Conservation (phyloP, 1,140 invertebrate species). For the Anthonomus grandis region DNA sequence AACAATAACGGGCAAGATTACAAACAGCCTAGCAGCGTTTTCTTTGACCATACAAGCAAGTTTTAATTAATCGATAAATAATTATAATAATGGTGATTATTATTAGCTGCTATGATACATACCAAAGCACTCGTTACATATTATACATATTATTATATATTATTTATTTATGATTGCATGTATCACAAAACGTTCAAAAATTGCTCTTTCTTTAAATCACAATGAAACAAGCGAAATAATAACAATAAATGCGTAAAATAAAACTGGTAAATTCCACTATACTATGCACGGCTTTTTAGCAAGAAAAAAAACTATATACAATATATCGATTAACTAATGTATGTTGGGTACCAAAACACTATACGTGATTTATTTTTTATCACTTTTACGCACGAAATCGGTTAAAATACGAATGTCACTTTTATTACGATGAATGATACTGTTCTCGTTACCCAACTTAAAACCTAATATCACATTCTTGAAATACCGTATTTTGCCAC, state of each 20-base stretch:
- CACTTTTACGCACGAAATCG: no score
- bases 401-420: neutral
- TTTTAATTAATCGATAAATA: neutral
- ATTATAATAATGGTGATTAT: neutral
- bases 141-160: conserved; percentile 7
- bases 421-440: neutral
- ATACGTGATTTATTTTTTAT: no score
- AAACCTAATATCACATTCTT: conserved; percentile 29
- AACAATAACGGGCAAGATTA: conserved; percentile 48
- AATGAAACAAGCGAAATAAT: conserved; percentile 39
- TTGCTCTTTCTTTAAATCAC: conserved; percentile 41
- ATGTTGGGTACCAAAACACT: conserved; percentile 22
- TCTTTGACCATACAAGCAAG: neutral
- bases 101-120: neutral
- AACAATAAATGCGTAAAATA: conserved; percentile 38
- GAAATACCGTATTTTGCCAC: conserved; percentile 24
- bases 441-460: conserved; percentile 23
- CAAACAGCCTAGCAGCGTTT: conserved; percentile 40
- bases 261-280: neutral
- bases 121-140: neutral
- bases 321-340: conserved; percentile 14
- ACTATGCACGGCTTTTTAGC: neutral
- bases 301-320: neutral
- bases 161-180: conserved; percentile 34
- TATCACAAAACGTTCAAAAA: conserved; percentile 43